Base-by-base conservation (phyloP, 2,113 vertebrate species). In the Tiliqua scincoides region DNA sequence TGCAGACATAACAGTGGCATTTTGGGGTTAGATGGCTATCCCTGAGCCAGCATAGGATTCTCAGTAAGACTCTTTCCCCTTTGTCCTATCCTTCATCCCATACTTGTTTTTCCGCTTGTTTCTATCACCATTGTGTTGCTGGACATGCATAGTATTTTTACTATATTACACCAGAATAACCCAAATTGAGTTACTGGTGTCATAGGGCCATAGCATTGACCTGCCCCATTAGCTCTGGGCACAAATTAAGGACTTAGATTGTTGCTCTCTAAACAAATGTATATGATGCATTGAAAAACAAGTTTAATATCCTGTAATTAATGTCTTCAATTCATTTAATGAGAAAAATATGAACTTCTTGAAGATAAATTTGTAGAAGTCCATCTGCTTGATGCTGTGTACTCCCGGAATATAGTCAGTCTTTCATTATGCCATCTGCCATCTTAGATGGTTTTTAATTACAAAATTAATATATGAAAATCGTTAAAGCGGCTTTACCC, bases 351-450 rank as follows among this genome's bases (percentile, higher is more conserved):
- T 15, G 3, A 3, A 54, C 61, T 84, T 63, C 12, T 85, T 83
- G 5, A 74, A 84, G 20, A 75, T 37, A 63, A 67, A 71, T 81
- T 61, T 54, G 18, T 79, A 86, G 75, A 54, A 75, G 25, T 79
- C 85, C 78, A 76, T 30, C 88, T 86, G 79, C 81, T 86, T 6
- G 68, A 6, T 87, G 89, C 15, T 90, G 30, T 32, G 84, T 83
- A 88, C 20, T 81, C 85, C 65, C 82, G 11, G 57, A 63, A 70
- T 89, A 3, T 48, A 85, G 87, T 92, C 17, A 68, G 1, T 87
- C 43, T 77, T 92, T 82, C 3, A 57, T 23, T 85, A 52, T 88
- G 32, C 89, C 62, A 91, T 93, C 93, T 94, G 88, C 84, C 75
- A 92, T 3, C 72, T 37, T 70, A 40, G 35, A 37, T 0, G 8